phyloP scores from a whole-genome alignment of 2,888 invertebrate genomes.

The Halocaridina rubra region DNA sequence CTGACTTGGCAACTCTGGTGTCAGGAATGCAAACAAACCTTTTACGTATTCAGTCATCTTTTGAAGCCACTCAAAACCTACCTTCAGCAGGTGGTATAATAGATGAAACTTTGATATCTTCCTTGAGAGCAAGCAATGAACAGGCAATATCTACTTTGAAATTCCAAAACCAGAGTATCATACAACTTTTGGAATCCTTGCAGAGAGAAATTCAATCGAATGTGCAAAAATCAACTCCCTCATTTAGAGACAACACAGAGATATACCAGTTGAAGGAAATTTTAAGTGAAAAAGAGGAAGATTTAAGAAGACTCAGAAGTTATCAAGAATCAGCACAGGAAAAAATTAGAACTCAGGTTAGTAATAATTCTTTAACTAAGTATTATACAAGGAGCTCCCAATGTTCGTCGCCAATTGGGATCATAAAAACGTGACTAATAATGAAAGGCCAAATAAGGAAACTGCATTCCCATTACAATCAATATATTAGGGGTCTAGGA shows the following conservation, averaged over 20 bases:
- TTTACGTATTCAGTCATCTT: slow-evolving; percentile 24
- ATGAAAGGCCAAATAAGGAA: no score
- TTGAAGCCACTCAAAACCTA: slow-evolving; percentile 13
- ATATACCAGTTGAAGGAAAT: slow-evolving; percentile 11
- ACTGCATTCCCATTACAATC: no score
- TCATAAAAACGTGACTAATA: no score
- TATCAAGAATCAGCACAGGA: slow-evolving; percentile 12
- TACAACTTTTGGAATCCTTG: slow-evolving; percentile 26
- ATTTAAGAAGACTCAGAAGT: background rate
- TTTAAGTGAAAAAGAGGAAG: slow-evolving; percentile 23
- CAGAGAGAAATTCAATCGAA: background rate
- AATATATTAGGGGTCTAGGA: no score
- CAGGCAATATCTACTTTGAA: slow-evolving; percentile 22
- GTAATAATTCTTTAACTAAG: background rate
- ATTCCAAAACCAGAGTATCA: slow-evolving; percentile 32
- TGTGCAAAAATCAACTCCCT: background rate
- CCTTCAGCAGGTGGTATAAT: background rate
- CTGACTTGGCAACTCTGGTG: slow-evolving; percentile 34
- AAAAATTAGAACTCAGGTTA: slow-evolving; percentile 19
- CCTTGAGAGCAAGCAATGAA: slow-evolving; percentile 22
- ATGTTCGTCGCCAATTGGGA: no score
- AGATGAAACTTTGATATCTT: slow-evolving; percentile 28
- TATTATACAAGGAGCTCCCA: no score
- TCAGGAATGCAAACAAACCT: slow-evolving; percentile 23
- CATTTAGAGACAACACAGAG: slow-evolving; percentile 2